phyloP scores from a whole-genome alignment of 2,888 invertebrate genomes.

The Euplagia quadripunctaria region DNA sequence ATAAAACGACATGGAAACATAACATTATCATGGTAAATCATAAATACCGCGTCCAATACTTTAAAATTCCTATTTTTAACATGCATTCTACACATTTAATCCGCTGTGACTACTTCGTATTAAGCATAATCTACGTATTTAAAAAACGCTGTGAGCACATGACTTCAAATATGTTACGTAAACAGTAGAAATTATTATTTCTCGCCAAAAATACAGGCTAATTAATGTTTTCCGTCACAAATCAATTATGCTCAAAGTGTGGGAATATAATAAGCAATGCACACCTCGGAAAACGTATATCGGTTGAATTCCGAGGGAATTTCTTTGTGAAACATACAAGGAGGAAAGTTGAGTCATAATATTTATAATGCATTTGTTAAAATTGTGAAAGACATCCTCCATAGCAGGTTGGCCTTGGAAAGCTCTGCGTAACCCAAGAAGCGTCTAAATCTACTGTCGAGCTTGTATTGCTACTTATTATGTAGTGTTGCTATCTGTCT shows the following conservation, averaged over 20 bases:
- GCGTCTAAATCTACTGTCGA: no score
- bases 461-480: no score
- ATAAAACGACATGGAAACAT: neutral
- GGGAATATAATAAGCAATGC: conserved; percentile 32
- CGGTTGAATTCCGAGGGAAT: neutral
- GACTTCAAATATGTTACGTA: neutral
- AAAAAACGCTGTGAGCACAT: neutral
- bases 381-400: no score
- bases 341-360: no score
- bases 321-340: no score
- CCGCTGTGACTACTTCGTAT: neutral
- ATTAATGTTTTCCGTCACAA: conserved; percentile 22
- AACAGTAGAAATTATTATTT: conserved; percentile 1
- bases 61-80: neutral
- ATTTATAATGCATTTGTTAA: no score
- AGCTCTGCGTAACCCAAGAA: no score
- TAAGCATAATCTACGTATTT: neutral
- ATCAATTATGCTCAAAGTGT: conserved; percentile 39
- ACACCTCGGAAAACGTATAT: conserved; percentile 13
- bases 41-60: neutral
- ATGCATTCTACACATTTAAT: conserved; percentile 3
- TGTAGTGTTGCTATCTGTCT: no score
- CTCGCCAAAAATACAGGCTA: neutral
- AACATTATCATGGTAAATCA: neutral
- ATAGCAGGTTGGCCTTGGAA: no score